Evolutionary conservation across 2,888 invertebrate species (phyloP), one percentile per base, ranked within the genome.

Genomic region (Tubulanus polymorphus): DNA sequence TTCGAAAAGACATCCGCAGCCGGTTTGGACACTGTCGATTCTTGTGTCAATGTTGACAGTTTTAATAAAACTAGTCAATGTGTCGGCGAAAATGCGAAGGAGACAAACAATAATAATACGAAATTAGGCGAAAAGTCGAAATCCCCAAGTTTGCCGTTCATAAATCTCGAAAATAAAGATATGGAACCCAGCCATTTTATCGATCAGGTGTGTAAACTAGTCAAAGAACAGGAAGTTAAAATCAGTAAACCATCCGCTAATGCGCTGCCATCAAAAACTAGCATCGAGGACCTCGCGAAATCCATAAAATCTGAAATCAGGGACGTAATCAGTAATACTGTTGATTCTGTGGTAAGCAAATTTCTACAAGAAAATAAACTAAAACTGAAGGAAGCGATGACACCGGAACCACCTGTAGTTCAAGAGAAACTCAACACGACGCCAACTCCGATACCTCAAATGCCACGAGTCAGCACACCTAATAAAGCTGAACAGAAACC

Each of bases 271-370:
- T 3, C 28, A 54, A 56, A 55, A 60, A 54, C 64, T 57, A 93
- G 93, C 72, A 82, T 93, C 6, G 91, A 93, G 75, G 89, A 89
- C 53, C 83, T 96, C 51, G 91, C 93, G n/a, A 91, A 93, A 72
- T 87, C 89, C 54, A 84, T 96, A 3, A 95, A 95, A 81, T 87
- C 86, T 51, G 94, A 95, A 82, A 89, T 95, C 46, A 61, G 64
- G 46, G 66, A 67, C 50, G 67, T 67, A n/a, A 64, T 71, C 20
- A 65, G 63, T 56, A 60, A 58, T 26, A 66, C 67, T 20, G 66
- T 71, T 25, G 71, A 71, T 48, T 63, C 59, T 52, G 67, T 65
- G 37, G 63, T 70, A 10, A 63, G 60, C 48, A 68, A 67, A 54
- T 66, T 67, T 32, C 59, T 71, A 20, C 59, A 61, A 25, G 27